Base-by-base conservation (phyloP, 2,888 invertebrate genomes). In the Hirtodrosophila alboralis region DNA sequence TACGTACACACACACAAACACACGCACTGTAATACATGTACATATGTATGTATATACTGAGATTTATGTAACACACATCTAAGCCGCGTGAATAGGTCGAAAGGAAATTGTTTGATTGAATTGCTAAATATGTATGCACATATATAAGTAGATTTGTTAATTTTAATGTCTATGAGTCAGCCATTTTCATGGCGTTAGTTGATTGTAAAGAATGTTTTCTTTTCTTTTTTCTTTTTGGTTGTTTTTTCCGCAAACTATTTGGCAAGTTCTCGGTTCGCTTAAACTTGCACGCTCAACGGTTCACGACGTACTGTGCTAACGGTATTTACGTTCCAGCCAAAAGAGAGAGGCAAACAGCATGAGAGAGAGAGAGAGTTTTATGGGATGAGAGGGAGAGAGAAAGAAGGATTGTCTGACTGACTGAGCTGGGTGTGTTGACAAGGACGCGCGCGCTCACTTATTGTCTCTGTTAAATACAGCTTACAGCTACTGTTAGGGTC, bases 271-370 rank as follows among this genome's bases (percentile, higher is more conserved):
- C 23, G 37, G 41, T 47, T 62, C 34, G 53, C 30, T 28, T 51
- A 33, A 60, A 81, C 84, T 81, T 75, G 73, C 74, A 77, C 81
- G 78, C 70, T 84, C 86, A 75, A 87, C 86, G 76, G 87, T 86
- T 84, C 74, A 81, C 75, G 75, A 78, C 63, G 58, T 78, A 88
- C 89, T 88, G 79, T 54, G 87, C 75, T 85, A 75, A 72, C 74
- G 73, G 75, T 85, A 71, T 83, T 77, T 70, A 66, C 72, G 36
- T 71, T 26, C 28, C 33, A 40, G 58, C 41, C 27, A 57, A 62
- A 34, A 47, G 65, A 68, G 65, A 68, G 69, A 63, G 48, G 6
- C 26, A 23, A 30, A 4, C 44, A 40, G 12, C 8, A 16, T 12
- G 53, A 8, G 36, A 10, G 45, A n/a, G 34, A 40, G 28, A 12